These are phyloP conservation scores for Buathra laborator DNA, from an alignment of 2,888 invertebrate genomes.

Conservation along the genomic window DNA sequence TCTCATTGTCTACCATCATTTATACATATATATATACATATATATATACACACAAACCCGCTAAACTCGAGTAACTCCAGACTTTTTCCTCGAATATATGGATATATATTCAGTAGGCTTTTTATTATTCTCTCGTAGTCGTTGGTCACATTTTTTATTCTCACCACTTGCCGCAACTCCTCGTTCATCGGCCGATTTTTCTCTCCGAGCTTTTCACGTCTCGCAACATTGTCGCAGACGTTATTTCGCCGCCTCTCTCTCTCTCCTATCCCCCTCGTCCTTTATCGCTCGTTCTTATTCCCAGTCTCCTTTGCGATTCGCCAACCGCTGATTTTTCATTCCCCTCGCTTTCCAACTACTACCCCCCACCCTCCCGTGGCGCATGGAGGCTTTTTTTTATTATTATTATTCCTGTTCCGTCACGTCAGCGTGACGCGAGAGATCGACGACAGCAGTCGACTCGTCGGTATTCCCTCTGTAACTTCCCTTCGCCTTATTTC, in stretches of 20 bases:
- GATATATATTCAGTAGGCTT: constrained; percentile 3
- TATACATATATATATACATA: constrained; percentile 19
- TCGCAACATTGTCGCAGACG: constrained; percentile 68
- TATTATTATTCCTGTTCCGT: constrained; percentile 47
- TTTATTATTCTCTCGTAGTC: constrained; percentile 58
- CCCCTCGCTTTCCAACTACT: constrained; percentile 26
- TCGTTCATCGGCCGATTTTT: constrained; percentile 56
- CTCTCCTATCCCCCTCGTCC: constrained; percentile 1
- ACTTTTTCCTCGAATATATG: constrained; percentile 35
- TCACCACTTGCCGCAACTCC: constrained; percentile 27
- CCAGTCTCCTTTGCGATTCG: constrained; percentile 29
- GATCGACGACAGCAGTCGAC: constrained; percentile 31
- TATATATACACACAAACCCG: constrained; percentile 4
- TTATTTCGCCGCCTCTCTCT: constrained; percentile 58
- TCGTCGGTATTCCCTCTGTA: constrained; percentile 29
- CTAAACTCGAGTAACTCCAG: background rate
- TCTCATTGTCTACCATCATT: constrained; percentile 10
- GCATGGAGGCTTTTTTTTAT: constrained; percentile 49
- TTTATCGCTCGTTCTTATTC: constrained; percentile 14
- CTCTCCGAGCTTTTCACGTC: constrained; percentile 50
- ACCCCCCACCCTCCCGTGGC: constrained; percentile 18
- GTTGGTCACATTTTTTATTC: constrained; percentile 64
- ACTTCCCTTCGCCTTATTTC: constrained; percentile 12
- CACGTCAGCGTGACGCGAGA: constrained; percentile 51
- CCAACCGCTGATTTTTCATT: constrained; percentile 55